Percentiles rank a stretch among this genome's conserved stretches.
Conservation (phyloP, 2,888 invertebrate genomes). For the Cataglyphis livida region DNA sequence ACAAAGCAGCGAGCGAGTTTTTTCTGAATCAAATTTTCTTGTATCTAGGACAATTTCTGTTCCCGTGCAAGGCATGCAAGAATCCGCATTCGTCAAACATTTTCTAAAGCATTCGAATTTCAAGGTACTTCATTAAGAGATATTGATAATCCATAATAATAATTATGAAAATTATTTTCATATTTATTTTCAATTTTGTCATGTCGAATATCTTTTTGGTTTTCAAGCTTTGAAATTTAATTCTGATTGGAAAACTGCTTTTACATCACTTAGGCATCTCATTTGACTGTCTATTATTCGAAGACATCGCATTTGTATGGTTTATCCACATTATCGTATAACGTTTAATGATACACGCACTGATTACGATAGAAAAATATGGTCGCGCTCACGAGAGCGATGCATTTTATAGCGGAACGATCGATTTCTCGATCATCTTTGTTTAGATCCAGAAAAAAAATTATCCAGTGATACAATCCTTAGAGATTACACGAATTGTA, state of each 20-base stretch:
- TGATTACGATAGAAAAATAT: slow-evolving; percentile 37
- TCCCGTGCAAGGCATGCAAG: background rate
- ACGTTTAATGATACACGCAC: slow-evolving; percentile 50
- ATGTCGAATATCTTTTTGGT: background rate
- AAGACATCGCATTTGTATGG: slow-evolving; percentile 4
- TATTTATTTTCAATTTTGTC: background rate
- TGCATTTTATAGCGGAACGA: slow-evolving; percentile 8
- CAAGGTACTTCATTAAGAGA: background rate
- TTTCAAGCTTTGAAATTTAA: background rate
- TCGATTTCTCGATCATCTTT: slow-evolving; percentile 24
- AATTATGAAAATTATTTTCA: background rate
- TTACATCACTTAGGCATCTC: background rate
- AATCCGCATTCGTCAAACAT: background rate
- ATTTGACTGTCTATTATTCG: background rate
- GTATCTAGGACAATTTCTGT: background rate
- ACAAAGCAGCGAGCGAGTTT: background rate
- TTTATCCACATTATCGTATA: slow-evolving; percentile 39
- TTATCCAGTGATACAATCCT: background rate
- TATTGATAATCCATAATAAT: background rate
- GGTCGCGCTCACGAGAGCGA: slow-evolving; percentile 18
- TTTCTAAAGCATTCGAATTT: background rate
- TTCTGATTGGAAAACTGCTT: background rate
- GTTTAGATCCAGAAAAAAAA: background rate
- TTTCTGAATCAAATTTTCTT: slow-evolving; percentile 17
- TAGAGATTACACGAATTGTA: background rate